Percentiles rank a stretch among this genome's conserved stretches.
Evolutionary conservation across 2,113 vertebrate genomes (phyloP).

Genomic region (Gymnogyps californianus): DNA sequence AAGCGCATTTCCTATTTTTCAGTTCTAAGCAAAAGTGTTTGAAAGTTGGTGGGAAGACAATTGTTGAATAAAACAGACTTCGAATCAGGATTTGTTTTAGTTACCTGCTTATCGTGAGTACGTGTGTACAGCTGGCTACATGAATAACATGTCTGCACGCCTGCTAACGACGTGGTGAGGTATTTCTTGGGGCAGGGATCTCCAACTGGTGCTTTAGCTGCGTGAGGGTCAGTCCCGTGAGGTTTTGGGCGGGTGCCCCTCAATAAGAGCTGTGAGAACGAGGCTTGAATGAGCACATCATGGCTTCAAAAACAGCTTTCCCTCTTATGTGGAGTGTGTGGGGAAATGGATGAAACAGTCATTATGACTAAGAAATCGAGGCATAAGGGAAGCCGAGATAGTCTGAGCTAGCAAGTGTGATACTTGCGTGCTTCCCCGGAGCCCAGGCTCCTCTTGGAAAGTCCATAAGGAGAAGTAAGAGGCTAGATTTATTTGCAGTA

Average conservation of each 20-base stretch:
- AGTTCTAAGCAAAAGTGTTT: neutral
- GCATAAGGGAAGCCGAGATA: neutral
- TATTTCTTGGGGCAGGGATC: neutral
- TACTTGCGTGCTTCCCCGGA: rapidly evolving
- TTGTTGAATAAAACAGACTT: neutral
- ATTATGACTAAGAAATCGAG: rapidly evolving
- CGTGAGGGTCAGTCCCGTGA: rapidly evolving
- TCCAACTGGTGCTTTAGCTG: neutral
- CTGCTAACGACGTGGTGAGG: rapidly evolving
- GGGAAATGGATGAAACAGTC: rapidly evolving
- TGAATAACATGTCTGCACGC: rapidly evolving
- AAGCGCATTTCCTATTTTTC: rapidly evolving
- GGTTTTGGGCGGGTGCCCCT: neutral
- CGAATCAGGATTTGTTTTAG: rapidly evolving
- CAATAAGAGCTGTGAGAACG: rapidly evolving
- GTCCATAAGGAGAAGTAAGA: rapidly evolving
- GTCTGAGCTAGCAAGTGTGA: neutral
- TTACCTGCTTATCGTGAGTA: rapidly evolving
- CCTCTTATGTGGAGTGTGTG: neutral
- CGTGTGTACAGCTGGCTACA: rapidly evolving
- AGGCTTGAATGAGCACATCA: neutral
- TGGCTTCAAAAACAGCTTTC: neutral
- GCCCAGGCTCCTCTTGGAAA: neutral
- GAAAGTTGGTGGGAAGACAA: neutral
- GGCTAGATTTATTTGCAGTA: neutral